Evolutionary conservation across 2,113 vertebrate genomes (phyloP), one percentile per base, ranked within the genome.

Genomic region (Cochlearius cochlearius): DNA sequence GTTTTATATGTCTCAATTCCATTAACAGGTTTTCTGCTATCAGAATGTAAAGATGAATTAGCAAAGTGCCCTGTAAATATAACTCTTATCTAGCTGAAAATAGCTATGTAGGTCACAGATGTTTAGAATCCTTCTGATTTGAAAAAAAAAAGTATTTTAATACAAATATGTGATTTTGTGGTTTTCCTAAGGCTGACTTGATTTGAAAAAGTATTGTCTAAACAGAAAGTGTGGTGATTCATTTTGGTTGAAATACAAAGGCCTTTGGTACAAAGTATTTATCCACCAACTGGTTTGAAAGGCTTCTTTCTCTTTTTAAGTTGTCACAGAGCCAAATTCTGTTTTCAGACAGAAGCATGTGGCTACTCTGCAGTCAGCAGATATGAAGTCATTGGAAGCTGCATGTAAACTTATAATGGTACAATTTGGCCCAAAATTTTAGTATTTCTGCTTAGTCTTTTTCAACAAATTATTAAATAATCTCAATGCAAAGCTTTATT

Each of bases 241-340:
- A 36, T 76, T 94, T 79, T 38, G 30, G 11, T 82, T 87, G 62
- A 73, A 88, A 81, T 60, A 84, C 45, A 78, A 88, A 96, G 67
- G 50, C 55, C 75, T 94, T 91, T 93, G 81, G 58, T 94, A 85
- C 72, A 78, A 93, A 84, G 32, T 50, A 81, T 90, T 80, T 64
- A 68, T 83, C 67, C 49, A 76, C 36, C 62, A 95, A 84, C 26
- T 74, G 26, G 17, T 60, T 49, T 96, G 73, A 95, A 94, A 93
- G 66, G 10, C 49, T 88, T 75, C 75, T 90, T 92, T 86, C 69
- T 93, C 20, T 52, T 81, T 95, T 76, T 32, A 45, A 73, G 17
- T 66, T 89, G 64, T 86, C 91, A 73, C 11, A 45, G 12, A 81
- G 60, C 75, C 85, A 96, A 93, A 79, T 52, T 78, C 41, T 88